Conservation (phyloP, 2,797 vertebrate genomes). For the Buphagus erythrorhynchus region DNA sequence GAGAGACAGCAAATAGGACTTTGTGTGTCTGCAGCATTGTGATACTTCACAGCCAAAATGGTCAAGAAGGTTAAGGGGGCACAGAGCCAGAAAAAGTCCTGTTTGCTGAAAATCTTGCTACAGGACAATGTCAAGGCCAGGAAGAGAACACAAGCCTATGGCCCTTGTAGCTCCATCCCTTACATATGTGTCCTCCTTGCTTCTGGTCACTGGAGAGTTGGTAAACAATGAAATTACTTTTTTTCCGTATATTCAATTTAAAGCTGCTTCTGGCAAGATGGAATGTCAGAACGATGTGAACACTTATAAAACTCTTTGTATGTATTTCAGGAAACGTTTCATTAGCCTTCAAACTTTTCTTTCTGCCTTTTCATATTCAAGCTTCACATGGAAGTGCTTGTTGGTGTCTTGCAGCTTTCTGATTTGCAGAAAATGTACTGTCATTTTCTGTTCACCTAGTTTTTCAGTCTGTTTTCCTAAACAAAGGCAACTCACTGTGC, state of each 20-base stretch:
- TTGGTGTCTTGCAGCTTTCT: background rate
- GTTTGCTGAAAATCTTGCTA: background rate
- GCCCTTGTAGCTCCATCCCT: background rate
- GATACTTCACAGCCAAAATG: background rate
- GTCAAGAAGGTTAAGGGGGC: background rate
- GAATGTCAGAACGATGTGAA: background rate
- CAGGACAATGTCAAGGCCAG: background rate
- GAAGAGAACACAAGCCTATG: background rate
- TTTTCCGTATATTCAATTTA: background rate
- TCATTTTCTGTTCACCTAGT: background rate
- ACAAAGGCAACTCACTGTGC: background rate
- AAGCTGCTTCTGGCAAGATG: background rate
- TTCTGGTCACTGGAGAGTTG: background rate
- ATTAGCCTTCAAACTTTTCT: background rate
- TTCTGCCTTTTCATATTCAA: background rate
- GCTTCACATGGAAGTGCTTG: background rate
- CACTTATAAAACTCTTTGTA: background rate
- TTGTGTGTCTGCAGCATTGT: accelerated
- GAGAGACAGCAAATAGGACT: background rate
- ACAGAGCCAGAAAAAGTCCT: background rate
- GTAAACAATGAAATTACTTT: background rate
- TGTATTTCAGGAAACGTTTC: background rate
- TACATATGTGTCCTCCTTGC: background rate
- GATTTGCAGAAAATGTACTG: background rate
- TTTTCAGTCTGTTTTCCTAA: background rate